These are phyloP conservation scores for Betta splendens DNA, from an alignment of 2,797 vertebrate genomes.

Conservation along the genomic window DNA sequence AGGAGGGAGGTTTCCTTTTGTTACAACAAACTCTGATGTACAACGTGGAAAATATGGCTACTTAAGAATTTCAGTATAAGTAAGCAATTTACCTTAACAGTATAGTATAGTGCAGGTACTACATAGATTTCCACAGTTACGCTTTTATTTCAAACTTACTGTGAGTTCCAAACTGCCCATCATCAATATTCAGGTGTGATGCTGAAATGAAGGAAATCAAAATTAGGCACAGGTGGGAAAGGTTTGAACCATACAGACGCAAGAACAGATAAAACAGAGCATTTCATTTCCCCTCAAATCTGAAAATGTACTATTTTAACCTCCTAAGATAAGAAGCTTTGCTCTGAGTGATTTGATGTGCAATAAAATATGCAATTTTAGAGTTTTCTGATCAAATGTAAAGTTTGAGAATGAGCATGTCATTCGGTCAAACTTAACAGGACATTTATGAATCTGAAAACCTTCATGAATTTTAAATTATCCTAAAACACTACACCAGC, in stretches of 20 bases:
- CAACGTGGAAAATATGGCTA: conserved; percentile 8
- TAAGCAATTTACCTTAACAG: background rate
- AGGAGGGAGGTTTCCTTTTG: conserved; percentile 14
- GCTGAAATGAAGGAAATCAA: conserved; percentile 79
- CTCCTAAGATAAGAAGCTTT: background rate
- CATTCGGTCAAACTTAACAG: conserved; percentile 11
- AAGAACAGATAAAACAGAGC: conserved; percentile 44
- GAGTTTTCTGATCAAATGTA: background rate
- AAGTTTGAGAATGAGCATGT: background rate
- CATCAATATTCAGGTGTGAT: conserved; percentile 80
- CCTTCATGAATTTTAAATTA: background rate
- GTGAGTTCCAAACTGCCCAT: conserved; percentile 90
- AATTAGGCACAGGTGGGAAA: conserved; percentile 15
- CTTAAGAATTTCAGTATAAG: background rate
- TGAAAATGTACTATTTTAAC: background rate
- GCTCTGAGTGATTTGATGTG: conserved; percentile 22
- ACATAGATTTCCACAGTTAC: background rate
- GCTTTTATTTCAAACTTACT: conserved; percentile 85
- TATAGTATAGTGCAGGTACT: background rate
- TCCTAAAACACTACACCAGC: background rate
- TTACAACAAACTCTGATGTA: background rate
- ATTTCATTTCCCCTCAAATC: background rate
- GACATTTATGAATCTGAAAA: background rate
- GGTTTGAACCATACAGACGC: conserved; percentile 4
- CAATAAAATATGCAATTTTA: background rate